phyloP scores from a whole-genome alignment of 2,797 vertebrate species.

The Mus caroli region DNA sequence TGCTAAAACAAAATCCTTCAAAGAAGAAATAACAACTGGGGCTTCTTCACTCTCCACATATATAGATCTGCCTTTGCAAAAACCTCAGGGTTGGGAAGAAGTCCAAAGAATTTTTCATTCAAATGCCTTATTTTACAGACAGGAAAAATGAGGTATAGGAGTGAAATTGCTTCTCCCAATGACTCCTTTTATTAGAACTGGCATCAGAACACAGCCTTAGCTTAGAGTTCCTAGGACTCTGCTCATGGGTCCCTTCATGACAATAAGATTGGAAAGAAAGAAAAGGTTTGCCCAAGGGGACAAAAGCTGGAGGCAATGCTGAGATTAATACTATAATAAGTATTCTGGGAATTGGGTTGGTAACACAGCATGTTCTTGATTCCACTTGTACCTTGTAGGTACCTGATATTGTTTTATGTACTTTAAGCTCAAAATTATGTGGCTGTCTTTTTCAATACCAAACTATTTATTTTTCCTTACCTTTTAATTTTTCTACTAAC shows the following conservation, averaged over 20 bases:
- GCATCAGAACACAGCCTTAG: neutral
- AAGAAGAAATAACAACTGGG: conserved; percentile 35
- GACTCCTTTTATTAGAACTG: neutral
- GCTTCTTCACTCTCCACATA: neutral
- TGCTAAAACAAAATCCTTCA: conserved; percentile 46
- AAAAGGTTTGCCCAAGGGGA: neutral
- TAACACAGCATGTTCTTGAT: neutral
- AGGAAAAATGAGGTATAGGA: neutral
- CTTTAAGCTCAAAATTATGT: neutral
- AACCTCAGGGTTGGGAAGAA: conserved; percentile 1
- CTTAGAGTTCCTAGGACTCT: neutral
- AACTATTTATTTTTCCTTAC: neutral
- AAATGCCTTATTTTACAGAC: conserved; percentile 33
- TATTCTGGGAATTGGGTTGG: neutral
- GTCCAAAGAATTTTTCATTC: neutral
- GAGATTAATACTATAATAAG: neutral
- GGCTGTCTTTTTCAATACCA: neutral
- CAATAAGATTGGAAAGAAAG: conserved; percentile 24
- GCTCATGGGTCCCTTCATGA: neutral
- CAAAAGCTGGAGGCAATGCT: neutral
- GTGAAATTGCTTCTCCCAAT: conserved; percentile 30
- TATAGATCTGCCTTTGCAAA: neutral
- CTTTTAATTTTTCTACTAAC: neutral
- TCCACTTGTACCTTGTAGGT: neutral
- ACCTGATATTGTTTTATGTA: neutral